phyloP scores from a whole-genome alignment of 2,797 vertebrate species.

The Antennarius maculatus region DNA sequence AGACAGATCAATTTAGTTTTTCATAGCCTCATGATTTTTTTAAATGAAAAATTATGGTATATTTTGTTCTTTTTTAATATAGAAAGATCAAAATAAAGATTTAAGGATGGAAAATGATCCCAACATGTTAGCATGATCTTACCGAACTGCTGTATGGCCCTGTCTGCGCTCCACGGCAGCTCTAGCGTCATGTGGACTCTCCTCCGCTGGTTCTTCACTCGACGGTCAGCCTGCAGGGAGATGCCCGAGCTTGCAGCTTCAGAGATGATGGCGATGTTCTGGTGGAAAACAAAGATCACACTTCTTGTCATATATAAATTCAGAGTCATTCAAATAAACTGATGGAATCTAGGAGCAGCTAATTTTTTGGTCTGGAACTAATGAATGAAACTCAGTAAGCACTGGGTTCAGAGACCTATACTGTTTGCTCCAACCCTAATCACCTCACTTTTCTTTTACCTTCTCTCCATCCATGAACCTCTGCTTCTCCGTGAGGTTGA shows the following conservation, averaged over 20 bases:
- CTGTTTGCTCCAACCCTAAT: too few species aligned
- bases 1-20: background rate
- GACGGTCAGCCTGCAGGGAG: slow-evolving; percentile 94
- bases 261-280: slow-evolving; percentile 99
- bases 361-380: too few species aligned
- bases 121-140: slow-evolving; percentile 37
- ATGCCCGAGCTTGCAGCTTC: slow-evolving; percentile 99
- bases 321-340: too few species aligned
- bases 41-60: too few species aligned
- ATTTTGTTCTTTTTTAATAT: too few species aligned
- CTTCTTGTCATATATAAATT: background rate
- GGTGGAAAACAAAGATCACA: background rate
- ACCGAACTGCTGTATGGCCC: slow-evolving; percentile 99
- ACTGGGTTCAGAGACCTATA: too few species aligned
- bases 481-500: slow-evolving; percentile 98
- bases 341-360: too few species aligned
- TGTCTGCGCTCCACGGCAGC: slow-evolving; percentile 96
- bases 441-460: slow-evolving; percentile 72
- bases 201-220: slow-evolving; percentile 95
- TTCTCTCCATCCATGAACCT: slow-evolving; percentile 99
- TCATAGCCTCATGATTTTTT: too few species aligned
- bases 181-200: slow-evolving; percentile 98
- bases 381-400: too few species aligned
- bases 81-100: too few species aligned
- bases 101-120: too few species aligned